Percentiles rank a stretch among this genome's conserved stretches.
These are phyloP conservation scores for Cotesia glomerata DNA, from an alignment of 1,140 invertebrate species.

Conservation along the genomic window DNA sequence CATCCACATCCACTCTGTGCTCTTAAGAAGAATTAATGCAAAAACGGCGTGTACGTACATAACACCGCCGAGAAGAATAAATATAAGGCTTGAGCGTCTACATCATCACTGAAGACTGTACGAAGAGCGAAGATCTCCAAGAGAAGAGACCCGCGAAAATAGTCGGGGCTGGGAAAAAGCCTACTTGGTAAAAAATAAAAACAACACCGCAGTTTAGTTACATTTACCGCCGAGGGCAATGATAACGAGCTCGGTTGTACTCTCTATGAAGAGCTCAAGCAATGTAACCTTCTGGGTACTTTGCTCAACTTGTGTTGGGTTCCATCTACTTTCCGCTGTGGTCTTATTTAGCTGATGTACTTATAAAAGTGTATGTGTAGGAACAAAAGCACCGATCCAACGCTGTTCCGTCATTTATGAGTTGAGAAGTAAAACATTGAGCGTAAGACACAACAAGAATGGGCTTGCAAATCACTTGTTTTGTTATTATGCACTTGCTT, in stretches of 20 bases:
- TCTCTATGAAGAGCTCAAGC: background rate
- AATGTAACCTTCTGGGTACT: background rate
- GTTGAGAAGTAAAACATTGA: background rate
- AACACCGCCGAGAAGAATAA: no score
- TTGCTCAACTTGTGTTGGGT: background rate
- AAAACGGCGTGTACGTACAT: no score
- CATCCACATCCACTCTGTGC: background rate
- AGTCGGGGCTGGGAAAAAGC: background rate
- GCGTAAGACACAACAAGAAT: background rate
- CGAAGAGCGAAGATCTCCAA: background rate
- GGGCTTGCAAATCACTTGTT: no score
- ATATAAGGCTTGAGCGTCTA: no score
- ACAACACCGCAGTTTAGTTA: background rate
- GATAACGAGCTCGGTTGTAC: background rate
- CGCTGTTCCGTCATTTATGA: conserved; percentile 9
- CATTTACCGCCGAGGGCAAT: conserved; percentile 13
- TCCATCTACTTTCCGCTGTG: no score
- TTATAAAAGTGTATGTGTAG: background rate
- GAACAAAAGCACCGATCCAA: conserved; percentile 13
- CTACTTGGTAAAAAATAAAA: background rate
- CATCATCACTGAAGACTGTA: no score
- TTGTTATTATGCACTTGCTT: background rate
- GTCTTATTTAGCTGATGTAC: background rate
- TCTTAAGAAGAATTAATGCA: background rate
- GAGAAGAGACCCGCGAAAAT: conserved; percentile 15